These are phyloP conservation scores for Ostrea denselamellosa DNA, from an alignment of 1,140 invertebrate genomes.

Conservation along the genomic window DNA sequence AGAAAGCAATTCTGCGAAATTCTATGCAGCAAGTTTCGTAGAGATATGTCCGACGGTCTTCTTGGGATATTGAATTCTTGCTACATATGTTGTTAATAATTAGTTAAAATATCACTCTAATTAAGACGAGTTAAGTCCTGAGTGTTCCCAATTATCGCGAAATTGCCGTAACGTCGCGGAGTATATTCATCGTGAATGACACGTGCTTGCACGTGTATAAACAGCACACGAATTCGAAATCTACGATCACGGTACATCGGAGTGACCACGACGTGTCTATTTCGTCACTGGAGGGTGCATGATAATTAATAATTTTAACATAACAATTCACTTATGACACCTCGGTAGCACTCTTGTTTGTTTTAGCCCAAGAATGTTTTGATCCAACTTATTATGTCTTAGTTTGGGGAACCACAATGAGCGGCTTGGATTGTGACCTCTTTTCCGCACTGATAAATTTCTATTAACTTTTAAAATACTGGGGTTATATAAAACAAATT, in stretches of 20 bases:
- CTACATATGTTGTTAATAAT: background rate
- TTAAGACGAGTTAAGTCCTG: conserved; percentile 20
- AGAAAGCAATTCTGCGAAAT: background rate
- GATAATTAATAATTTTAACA: conserved; percentile 25
- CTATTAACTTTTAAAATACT: conserved; percentile 35
- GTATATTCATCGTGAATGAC: background rate
- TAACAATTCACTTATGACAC: conserved; percentile 2
- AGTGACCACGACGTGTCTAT: background rate
- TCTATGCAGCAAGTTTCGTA: background rate
- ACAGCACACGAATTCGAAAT: background rate
- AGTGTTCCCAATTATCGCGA: background rate
- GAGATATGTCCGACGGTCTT: background rate
- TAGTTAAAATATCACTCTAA: conserved; percentile 22
- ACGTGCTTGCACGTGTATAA: background rate
- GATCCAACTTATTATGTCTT: background rate
- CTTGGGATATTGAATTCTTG: background rate
- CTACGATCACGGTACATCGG: background rate
- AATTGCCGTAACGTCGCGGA: background rate
- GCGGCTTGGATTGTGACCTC: background rate
- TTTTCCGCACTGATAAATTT: conserved; percentile 24
- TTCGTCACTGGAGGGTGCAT: background rate
- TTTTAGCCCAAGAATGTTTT: background rate
- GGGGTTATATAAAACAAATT: conserved; percentile 30
- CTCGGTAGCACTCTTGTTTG: background rate
- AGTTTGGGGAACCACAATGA: background rate